Percentiles rank a stretch among this genome's conserved stretches.
Evolutionary conservation across 2,113 vertebrate species (phyloP).

Genomic region (Solenodon paradoxus): DNA sequence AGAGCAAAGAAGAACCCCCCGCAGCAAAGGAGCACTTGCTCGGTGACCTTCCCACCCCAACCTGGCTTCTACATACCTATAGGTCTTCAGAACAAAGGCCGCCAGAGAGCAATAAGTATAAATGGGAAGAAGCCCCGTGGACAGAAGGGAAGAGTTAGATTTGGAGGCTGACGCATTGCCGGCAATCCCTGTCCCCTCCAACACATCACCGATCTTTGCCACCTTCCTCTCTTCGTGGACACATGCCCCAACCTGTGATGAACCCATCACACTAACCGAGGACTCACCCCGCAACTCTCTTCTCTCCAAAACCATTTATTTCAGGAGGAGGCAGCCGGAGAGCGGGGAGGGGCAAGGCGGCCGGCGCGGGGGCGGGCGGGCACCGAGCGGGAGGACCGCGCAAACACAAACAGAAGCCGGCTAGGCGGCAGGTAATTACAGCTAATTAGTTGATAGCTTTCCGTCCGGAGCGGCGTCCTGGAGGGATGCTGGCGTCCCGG

Average conservation of each 20-base stretch:
- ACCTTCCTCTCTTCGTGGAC: background rate
- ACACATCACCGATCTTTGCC: background rate
- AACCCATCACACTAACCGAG: background rate
- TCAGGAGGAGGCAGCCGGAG: background rate
- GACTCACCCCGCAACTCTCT: background rate
- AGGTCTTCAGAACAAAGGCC: constrained; percentile 60
- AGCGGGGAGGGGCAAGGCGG: background rate
- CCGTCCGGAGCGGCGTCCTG: background rate
- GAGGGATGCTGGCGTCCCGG: constrained; percentile 47
- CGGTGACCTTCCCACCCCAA: constrained; percentile 42
- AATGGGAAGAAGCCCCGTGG: too few relatives aligned
- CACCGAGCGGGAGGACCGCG: background rate
- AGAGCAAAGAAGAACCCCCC: too few relatives aligned
- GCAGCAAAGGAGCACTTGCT: constrained; percentile 11
- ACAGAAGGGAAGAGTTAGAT: too few relatives aligned
- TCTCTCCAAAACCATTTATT: background rate
- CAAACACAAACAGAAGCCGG: constrained; percentile 57
- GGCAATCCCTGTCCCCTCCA: background rate
- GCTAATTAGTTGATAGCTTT: constrained; percentile 43
- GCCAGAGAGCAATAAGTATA: background rate
- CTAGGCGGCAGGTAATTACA: constrained; percentile 50
- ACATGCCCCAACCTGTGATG: background rate
- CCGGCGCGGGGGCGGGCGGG: background rate
- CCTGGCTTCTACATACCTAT: constrained; percentile 30
- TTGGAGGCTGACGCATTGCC: too few relatives aligned